phyloP scores from a whole-genome alignment of 2,113 vertebrate genomes.

The Macquaria australasica region DNA sequence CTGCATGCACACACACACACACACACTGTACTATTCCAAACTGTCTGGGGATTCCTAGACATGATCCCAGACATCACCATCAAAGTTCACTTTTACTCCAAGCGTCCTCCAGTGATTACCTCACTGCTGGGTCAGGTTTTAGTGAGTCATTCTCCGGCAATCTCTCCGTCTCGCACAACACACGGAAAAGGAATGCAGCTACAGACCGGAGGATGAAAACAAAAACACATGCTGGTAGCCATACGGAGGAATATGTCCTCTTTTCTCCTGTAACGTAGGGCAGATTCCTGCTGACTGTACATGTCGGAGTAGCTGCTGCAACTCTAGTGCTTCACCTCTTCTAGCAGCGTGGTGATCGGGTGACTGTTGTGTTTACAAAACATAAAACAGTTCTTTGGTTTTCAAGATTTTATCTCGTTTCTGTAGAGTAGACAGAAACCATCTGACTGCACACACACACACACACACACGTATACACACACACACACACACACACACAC shows the following conservation, averaged over 20 bases:
- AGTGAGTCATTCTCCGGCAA: constrained; percentile 79
- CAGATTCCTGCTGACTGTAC: constrained; percentile 53
- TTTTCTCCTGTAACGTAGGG: constrained; percentile 51
- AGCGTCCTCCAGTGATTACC: constrained; percentile 69
- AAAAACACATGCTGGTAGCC: constrained; percentile 77
- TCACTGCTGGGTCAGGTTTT: constrained; percentile 76
- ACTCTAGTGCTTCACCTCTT: neutral
- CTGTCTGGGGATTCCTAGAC: constrained; percentile 73
- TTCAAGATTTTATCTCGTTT: constrained; percentile 25
- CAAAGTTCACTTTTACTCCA: constrained; percentile 72
- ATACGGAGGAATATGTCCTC: constrained; percentile 40
- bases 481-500: neutral
- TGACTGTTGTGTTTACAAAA: constrained; percentile 5
- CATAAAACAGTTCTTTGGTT: neutral
- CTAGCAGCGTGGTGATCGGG: neutral
- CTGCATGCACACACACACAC: constrained; percentile 27
- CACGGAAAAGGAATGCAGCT: constrained; percentile 72
- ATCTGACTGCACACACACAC: constrained; percentile 27
- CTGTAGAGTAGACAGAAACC: constrained; percentile 18
- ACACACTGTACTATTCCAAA: constrained; percentile 49
- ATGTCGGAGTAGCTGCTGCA: constrained; percentile 5
- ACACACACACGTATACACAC: neutral
- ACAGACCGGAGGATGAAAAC: constrained; percentile 72
- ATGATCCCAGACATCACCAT: constrained; percentile 72
- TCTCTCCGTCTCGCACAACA: constrained; percentile 73